phyloP scores from a whole-genome alignment of 1,140 invertebrate species.

The Pteromalus puparum region DNA sequence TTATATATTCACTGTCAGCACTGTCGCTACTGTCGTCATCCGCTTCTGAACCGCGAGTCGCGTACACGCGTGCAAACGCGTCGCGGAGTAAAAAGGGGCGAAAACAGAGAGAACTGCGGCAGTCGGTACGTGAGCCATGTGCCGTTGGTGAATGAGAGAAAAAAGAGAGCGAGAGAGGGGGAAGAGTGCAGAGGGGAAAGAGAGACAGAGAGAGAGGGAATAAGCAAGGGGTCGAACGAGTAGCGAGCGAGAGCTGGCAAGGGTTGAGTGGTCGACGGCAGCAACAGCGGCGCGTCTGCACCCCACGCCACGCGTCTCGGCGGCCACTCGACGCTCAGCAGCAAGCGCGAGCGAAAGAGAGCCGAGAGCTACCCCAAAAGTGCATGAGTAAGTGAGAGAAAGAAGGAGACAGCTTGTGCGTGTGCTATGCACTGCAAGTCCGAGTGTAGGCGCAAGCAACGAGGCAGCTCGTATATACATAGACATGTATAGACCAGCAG shows the following conservation, averaged over 20 bases:
- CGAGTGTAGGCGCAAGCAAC: background rate
- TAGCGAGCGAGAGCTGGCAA: constrained; percentile 20
- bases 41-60: background rate
- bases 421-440: background rate
- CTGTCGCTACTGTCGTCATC: background rate
- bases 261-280: constrained; percentile 35
- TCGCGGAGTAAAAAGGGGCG: background rate
- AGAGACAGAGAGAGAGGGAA: background rate
- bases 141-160: background rate
- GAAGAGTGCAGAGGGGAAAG: background rate
- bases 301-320: constrained; percentile 62
- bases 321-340: constrained; percentile 59
- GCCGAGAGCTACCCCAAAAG: constrained; percentile 62
- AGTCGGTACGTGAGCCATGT: background rate
- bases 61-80: background rate
- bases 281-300: constrained; percentile 53
- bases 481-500: background rate
- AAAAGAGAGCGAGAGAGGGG: background rate
- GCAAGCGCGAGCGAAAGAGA: constrained; percentile 58
- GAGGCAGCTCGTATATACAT: background rate
- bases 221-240: constrained; percentile 26
- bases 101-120: background rate
- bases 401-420: constrained; percentile 51
- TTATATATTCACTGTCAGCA: background rate
- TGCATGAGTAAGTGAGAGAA: constrained; percentile 60